These are phyloP conservation scores for Subacronicta megacephala DNA, from an alignment of 2,888 invertebrate genomes.

Conservation along the genomic window DNA sequence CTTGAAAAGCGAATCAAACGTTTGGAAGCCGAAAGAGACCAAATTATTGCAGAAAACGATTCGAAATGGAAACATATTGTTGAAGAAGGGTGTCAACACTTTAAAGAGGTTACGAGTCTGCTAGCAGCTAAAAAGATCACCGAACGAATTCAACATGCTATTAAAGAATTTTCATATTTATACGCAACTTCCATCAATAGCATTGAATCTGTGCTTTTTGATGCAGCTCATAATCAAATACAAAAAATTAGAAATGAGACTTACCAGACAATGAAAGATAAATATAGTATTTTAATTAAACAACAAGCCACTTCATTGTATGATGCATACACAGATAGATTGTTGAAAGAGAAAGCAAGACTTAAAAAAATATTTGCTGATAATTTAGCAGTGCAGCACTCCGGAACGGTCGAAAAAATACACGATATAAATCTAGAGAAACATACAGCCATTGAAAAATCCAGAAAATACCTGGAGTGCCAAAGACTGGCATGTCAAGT, in stretches of 20 bases:
- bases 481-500: conserved; percentile 82
- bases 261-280: conserved; percentile 66
- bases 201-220: conserved; percentile 70
- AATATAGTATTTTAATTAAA: conserved; percentile 66
- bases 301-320: conserved; percentile 75
- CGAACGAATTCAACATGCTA: conserved; percentile 65
- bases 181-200: conserved; percentile 71
- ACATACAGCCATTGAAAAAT: conserved; percentile 76
- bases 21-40: conserved; percentile 65
- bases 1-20: conserved; percentile 60
- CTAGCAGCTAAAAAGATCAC: conserved; percentile 68
- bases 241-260: conserved; percentile 63
- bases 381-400: conserved; percentile 62
- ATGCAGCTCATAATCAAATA: conserved; percentile 73
- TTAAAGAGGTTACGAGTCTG: conserved; percentile 61
- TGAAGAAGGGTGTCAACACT: conserved; percentile 55
- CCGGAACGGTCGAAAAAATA: conserved; percentile 56
- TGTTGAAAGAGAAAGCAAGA: conserved; percentile 67
- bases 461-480: conserved; percentile 73
- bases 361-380: conserved; percentile 70
- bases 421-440: conserved; percentile 80
- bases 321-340: conserved; percentile 67
- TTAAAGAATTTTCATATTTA: conserved; percentile 69
- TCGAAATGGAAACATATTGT: conserved; percentile 71
- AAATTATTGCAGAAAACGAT: conserved; percentile 68